Conservation (phyloP, 1,140 invertebrate genomes). For the Telenomus remus region DNA sequence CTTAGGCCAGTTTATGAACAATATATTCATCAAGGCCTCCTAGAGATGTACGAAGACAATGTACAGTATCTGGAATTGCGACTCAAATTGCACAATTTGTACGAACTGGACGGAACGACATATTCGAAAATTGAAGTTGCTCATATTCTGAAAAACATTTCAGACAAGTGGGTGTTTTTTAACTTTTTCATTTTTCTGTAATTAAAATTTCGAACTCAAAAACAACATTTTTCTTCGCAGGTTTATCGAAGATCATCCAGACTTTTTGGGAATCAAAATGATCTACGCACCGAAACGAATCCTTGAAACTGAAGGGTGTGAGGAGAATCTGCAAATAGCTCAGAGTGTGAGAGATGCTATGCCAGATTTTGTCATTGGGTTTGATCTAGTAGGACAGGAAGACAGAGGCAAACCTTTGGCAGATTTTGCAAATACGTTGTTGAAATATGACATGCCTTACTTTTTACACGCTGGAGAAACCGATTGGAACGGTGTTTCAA, state of each 20-base stretch:
- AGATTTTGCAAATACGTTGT: constrained; percentile 70
- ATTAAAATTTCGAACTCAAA: too few relatives aligned
- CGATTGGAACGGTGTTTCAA: constrained; percentile 80
- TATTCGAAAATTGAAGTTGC: constrained; percentile 77
- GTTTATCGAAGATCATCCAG: constrained; percentile 77
- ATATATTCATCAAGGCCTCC: constrained; percentile 82
- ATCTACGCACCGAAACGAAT: constrained; percentile 82
- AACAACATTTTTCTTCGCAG: constrained; percentile 62
- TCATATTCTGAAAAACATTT: constrained; percentile 78
- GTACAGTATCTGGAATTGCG: constrained; percentile 87
- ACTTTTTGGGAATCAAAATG: constrained; percentile 82
- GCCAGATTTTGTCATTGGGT: constrained; percentile 81
- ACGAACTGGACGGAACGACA: constrained; percentile 79
- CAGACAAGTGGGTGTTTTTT: constrained; percentile 64
- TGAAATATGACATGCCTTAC: constrained; percentile 77
- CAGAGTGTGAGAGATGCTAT: constrained; percentile 70
- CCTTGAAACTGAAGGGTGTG: constrained; percentile 65
- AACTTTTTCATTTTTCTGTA: too few relatives aligned
- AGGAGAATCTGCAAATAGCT: constrained; percentile 73
- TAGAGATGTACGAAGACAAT: constrained; percentile 85
- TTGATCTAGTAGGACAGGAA: constrained; percentile 79
- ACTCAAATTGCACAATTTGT: constrained; percentile 76
- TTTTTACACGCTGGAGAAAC: constrained; percentile 92
- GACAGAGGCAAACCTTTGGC: constrained; percentile 74
- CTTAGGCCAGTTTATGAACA: constrained; percentile 81